Conservation (phyloP, 2,888 invertebrate species). For the Zele albiditarsus region DNA sequence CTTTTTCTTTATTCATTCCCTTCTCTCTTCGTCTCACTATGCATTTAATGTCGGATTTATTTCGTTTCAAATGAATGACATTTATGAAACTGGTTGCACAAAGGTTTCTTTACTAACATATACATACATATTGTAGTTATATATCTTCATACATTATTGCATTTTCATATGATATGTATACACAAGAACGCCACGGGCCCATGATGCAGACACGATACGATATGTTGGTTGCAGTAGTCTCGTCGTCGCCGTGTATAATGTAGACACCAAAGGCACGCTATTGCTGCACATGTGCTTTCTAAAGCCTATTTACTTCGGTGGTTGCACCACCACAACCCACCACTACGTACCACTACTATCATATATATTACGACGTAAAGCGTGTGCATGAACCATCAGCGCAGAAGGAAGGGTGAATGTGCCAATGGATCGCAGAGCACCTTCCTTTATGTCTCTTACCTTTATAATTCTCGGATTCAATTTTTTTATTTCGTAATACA, state of each 20-base stretch:
- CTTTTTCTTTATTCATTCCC: background rate
- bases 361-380: slow-evolving; percentile 37
- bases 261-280: slow-evolving; percentile 30
- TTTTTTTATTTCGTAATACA: background rate
- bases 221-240: slow-evolving; percentile 1
- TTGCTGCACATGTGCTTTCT: slow-evolving; percentile 53
- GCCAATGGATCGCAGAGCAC: slow-evolving; percentile 42
- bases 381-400: slow-evolving; percentile 33
- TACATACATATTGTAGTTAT: background rate
- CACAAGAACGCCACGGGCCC: background rate
- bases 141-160: background rate
- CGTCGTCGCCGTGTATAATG: background rate
- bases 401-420: slow-evolving; percentile 56
- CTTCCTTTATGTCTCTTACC: slow-evolving; percentile 19
- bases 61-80: slow-evolving; percentile 9
- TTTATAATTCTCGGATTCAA: background rate
- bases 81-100: slow-evolving; percentile 17
- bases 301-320: slow-evolving; percentile 51
- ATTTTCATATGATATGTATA: background rate
- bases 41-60: slow-evolving; percentile 1
- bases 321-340: slow-evolving; percentile 46
- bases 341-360: background rate
- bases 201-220: background rate
- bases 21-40: background rate
- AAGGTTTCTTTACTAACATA: background rate